Conservation (phyloP, 2,888 invertebrate genomes). For the Leucoptera coffeella region DNA sequence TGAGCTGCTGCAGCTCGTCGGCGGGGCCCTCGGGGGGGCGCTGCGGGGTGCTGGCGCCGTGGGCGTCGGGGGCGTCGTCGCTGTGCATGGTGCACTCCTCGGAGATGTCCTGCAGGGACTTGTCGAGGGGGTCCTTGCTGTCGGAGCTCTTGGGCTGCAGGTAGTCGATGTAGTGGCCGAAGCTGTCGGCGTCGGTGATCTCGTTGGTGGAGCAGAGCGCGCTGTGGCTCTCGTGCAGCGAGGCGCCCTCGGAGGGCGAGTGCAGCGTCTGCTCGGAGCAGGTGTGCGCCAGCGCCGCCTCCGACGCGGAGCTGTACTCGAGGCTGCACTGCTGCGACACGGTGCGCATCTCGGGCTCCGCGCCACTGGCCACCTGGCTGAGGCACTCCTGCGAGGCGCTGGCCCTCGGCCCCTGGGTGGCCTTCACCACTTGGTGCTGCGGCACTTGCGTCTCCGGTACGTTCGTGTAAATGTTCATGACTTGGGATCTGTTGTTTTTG, state of each 20-base stretch:
- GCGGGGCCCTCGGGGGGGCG: constrained; percentile 13
- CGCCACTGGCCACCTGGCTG: constrained; percentile 30
- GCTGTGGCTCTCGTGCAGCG: constrained; percentile 40
- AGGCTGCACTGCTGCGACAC: constrained; percentile 67
- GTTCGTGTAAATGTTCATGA: constrained; percentile 60
- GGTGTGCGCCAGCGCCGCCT: constrained; percentile 44
- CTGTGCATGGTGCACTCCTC: constrained; percentile 43
- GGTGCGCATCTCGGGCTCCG: constrained; percentile 51
- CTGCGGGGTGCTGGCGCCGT: constrained; percentile 23
- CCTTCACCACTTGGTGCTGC: constrained; percentile 49
- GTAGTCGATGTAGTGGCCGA: constrained; percentile 43
- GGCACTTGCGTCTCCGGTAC: constrained; percentile 57
- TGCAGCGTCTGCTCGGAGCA: constrained; percentile 45
- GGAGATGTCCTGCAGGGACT: constrained; percentile 38
- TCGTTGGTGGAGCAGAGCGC: constrained; percentile 44
- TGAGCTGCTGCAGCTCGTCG: constrained; percentile 24
- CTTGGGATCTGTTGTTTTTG: constrained; percentile 22
- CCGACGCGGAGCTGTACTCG: constrained; percentile 60
- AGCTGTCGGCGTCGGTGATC: constrained; percentile 45
- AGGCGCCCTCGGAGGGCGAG: constrained; percentile 42
- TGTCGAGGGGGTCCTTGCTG: constrained; percentile 24
- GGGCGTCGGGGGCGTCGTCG: constrained; percentile 31
- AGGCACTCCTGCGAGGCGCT: constrained; percentile 42
- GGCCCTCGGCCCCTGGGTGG: constrained; percentile 24
- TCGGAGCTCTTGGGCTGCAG: constrained; percentile 31